Base-by-base conservation (phyloP, 2,888 invertebrate species). In the Pyrgus malvae region DNA sequence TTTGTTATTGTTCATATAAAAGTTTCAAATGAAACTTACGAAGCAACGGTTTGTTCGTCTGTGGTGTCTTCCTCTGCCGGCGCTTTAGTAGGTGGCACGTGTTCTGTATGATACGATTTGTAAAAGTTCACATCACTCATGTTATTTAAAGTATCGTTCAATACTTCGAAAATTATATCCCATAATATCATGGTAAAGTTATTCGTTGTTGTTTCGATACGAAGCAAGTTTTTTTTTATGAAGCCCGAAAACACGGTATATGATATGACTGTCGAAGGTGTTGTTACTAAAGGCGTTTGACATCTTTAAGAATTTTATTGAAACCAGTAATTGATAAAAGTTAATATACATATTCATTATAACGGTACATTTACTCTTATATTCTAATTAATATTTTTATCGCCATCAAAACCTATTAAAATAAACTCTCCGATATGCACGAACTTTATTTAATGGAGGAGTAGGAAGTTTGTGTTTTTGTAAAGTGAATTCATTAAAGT, bases 211-310 rank as follows among this genome's bases (percentile, higher is more conserved):
- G 4, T 35, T 35, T 16, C 9, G 16, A 23, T 23, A 3, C n/a
- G n/a, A n/a, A n/a, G n/a, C 6, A 23, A 23, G 16, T 17, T 37
- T 17, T 37, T 16, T 17, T 17, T 12, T 17, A 8, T 14, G 8
- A 1, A 16, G 17, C 14, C 8, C 16, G 9, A 12, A 40, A 23
- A 23, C 11, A 9, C 11, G 12, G n/a, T n/a, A n/a, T n/a, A n/a
- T 19, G 31, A 17, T 17, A 17, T 31, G 12, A 31, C 29, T 31
- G 31, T 19, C 8, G 8, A 17, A 19, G 31, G 19, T 44, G 12
- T 44, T 29, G 31, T n/a, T n/a, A 44, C 29, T 44, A 44, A 17
- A 31, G 17, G n/a, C 5, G 27, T 44, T 44, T 17, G 17, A 6
- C 31, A 11, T 17, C 19, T 44, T 44, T 44, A n/a, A 16, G n/a